Conservation (phyloP, 2,888 invertebrate species). For the Andrena haemorrhoa region DNA sequence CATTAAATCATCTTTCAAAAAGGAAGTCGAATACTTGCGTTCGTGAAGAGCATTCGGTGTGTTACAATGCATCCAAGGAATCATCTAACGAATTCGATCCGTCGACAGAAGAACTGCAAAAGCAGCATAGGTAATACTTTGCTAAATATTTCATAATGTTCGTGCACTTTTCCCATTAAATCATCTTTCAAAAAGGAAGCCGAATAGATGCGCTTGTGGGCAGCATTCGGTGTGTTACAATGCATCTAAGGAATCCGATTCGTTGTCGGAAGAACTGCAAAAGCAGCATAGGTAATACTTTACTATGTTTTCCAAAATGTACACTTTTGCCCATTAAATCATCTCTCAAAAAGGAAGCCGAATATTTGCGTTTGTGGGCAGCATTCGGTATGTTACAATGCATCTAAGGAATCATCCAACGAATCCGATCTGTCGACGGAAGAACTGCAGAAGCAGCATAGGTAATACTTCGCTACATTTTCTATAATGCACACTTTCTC, state of each 20-base stretch:
- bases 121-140: no score
- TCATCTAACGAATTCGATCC: no score
- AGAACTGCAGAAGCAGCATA: no score
- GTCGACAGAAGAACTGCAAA: no score
- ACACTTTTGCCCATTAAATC: background rate
- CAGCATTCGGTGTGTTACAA: background rate
- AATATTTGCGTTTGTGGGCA: background rate
- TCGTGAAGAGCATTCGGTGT: background rate
- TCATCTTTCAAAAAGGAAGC: background rate
- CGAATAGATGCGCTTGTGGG: background rate
- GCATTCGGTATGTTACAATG: no score
- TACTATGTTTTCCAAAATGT: no score
- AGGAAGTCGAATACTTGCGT: background rate
- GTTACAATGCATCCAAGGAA: background rate
- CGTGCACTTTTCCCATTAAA: background rate
- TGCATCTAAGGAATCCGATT: background rate
- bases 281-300: background rate
- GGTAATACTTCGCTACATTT: no score
- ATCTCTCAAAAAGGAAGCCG: background rate
- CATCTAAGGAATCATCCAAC: no score
- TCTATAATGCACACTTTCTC: no score
- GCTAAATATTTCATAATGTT: no score
- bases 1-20: background rate
- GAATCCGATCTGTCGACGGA: no score
- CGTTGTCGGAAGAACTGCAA: background rate